These are phyloP conservation scores for Acanthurus leucopareius DNA, from an alignment of 2,797 vertebrate genomes.

Conservation along the genomic window DNA sequence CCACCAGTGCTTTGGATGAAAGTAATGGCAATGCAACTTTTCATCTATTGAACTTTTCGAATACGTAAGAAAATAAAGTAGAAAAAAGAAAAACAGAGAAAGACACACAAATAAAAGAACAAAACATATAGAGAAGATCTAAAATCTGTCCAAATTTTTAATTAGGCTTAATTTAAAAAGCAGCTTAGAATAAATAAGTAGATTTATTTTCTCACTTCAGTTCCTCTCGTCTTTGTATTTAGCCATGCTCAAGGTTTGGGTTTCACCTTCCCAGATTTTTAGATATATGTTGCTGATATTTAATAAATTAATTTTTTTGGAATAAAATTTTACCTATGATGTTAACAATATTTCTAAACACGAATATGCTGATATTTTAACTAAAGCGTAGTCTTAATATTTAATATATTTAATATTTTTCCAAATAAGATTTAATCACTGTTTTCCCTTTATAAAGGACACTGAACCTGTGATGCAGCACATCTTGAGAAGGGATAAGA, in stretches of 20 bases:
- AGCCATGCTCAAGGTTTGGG: not conserved
- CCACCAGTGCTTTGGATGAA: not conserved
- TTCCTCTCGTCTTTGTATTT: not conserved
- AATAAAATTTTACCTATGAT: too few relatives aligned
- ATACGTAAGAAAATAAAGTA: not conserved
- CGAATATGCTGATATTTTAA: not conserved
- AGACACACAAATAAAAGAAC: not conserved
- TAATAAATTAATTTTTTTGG: too few relatives aligned
- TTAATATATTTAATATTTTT: not conserved
- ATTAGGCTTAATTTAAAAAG: too few relatives aligned
- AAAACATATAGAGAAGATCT: too few relatives aligned
- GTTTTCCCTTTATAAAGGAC: constrained; percentile 11
- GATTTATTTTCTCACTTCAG: not conserved
- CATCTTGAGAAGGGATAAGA: constrained; percentile 15
- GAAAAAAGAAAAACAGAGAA: not conserved
- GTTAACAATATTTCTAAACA: not conserved
- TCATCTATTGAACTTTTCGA: not conserved
- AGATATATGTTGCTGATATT: not conserved
- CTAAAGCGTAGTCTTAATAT: too few relatives aligned
- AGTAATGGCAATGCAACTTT: not conserved
- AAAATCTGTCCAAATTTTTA: not conserved
- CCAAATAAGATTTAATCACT: too few relatives aligned
- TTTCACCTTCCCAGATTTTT: not conserved
- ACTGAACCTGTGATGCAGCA: not conserved
- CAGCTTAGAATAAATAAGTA: not conserved